phyloP scores from a whole-genome alignment of 2,888 invertebrate species.

The Xestia ashworthii region DNA sequence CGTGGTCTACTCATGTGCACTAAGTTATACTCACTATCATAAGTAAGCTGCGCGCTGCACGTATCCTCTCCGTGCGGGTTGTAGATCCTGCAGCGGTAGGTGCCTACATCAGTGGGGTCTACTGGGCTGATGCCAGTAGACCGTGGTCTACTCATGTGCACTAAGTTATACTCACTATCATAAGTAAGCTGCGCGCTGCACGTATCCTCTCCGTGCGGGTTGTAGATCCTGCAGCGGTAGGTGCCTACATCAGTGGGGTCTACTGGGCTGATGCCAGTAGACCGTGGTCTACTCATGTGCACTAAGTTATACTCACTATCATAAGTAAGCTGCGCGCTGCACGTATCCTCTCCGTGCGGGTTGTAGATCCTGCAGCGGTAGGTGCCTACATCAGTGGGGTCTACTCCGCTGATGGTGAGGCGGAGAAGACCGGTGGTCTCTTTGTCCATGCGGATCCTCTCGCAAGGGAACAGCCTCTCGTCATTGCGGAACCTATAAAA shows the following conservation, averaged over 20 bases:
- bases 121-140: not conserved
- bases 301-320: conserved; percentile 91
- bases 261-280: not conserved
- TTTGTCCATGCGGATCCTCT: conserved; percentile 95
- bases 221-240: conserved; percentile 89
- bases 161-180: conserved; percentile 91
- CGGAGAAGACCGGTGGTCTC: conserved; percentile 96
- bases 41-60: too few relatives aligned
- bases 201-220: conserved; percentile 95
- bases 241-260: not conserved
- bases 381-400: conserved; percentile 95
- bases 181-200: conserved; percentile 95
- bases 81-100: not conserved
- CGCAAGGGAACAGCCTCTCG: conserved; percentile 94
- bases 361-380: conserved; percentile 96
- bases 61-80: too few relatives aligned
- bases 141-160: not conserved
- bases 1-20: too few relatives aligned
- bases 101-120: not conserved
- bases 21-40: too few relatives aligned
- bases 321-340: conserved; percentile 94
- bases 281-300: not conserved
- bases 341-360: conserved; percentile 95
- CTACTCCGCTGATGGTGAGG: conserved; percentile 94
- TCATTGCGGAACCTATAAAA: conserved; percentile 93